phyloP scores from a whole-genome alignment of 2,113 vertebrate species.

The Hypocryptadius cinnamomeus region DNA sequence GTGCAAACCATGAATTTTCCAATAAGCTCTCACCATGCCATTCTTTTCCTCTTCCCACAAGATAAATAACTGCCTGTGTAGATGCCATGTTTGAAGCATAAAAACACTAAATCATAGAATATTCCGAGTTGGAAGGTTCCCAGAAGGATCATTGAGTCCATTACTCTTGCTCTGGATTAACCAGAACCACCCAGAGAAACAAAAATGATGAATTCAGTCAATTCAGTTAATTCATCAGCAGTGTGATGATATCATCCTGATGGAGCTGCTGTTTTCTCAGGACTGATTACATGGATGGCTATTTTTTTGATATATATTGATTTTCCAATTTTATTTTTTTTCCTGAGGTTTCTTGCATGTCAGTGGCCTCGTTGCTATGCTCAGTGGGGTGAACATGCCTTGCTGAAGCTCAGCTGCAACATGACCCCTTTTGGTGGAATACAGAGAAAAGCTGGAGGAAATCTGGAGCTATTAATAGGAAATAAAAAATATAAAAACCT shows the following conservation, averaged over 20 bases:
- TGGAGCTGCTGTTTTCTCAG: not conserved
- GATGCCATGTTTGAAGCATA: not conserved
- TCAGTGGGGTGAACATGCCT: not conserved
- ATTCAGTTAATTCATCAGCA: not conserved
- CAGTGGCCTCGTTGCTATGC: rapidly evolving
- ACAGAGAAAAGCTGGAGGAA: not conserved
- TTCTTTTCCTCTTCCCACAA: not conserved
- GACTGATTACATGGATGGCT: not conserved
- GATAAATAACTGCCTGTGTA: not conserved
- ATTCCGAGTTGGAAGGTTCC: not conserved
- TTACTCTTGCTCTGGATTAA: not conserved
- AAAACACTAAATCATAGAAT: not conserved
- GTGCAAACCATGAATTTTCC: not conserved
- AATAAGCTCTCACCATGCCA: not conserved
- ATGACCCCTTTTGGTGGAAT: not conserved
- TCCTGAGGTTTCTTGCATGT: not conserved
- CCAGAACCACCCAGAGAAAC: not conserved
- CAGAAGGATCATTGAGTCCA: not conserved
- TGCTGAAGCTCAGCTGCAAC: not conserved
- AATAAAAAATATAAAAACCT: not conserved
- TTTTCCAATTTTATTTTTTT: not conserved
- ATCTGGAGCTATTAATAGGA: not conserved
- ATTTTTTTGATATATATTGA: not conserved
- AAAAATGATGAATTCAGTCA: not conserved
- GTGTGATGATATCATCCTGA: not conserved